These are phyloP conservation scores for Tiliacea citrago DNA, from an alignment of 2,888 invertebrate genomes.

Conservation along the genomic window DNA sequence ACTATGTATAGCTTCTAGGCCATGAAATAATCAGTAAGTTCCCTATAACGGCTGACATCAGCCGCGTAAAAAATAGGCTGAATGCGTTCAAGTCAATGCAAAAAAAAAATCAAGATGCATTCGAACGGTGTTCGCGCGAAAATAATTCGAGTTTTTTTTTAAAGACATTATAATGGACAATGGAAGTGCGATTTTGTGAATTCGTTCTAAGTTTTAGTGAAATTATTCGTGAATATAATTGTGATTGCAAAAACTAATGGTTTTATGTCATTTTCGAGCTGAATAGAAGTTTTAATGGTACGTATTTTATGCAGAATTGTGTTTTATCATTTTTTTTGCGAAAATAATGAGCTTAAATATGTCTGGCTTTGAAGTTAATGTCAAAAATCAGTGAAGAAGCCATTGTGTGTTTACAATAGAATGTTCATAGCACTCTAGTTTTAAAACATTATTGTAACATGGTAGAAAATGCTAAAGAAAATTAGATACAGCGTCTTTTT, in stretches of 20 bases:
- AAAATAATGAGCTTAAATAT: not conserved
- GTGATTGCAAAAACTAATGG: conserved; percentile 43
- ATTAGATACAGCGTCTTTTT: not conserved
- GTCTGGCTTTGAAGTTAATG: conserved; percentile 21
- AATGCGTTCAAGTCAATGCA: conserved; percentile 29
- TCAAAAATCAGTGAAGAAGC: conserved; percentile 40
- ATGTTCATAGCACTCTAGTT: too few relatives aligned
- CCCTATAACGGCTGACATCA: conserved; percentile 60
- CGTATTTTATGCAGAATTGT: conserved; percentile 17
- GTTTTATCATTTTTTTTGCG: not conserved
- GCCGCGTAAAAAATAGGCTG: conserved; percentile 47
- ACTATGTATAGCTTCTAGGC: conserved; percentile 74
- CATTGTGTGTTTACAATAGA: conserved; percentile 39
- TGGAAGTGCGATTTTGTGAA: conserved; percentile 28
- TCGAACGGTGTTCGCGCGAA: conserved; percentile 50
- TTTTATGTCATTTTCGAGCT: conserved; percentile 33
- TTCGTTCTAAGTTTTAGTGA: conserved; percentile 23
- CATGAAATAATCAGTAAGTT: conserved; percentile 88
- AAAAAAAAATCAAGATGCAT: conserved; percentile 53
- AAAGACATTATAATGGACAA: conserved; percentile 9
- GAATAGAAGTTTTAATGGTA: conserved; percentile 59
- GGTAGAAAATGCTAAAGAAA: not conserved
- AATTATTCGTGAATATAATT: conserved; percentile 3
- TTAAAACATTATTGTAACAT: not conserved
- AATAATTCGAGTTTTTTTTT: conserved; percentile 40